Base-by-base conservation (phyloP, 35 echinoderm and acorn worm genomes). In the Apostichopus japonicus region DNA sequence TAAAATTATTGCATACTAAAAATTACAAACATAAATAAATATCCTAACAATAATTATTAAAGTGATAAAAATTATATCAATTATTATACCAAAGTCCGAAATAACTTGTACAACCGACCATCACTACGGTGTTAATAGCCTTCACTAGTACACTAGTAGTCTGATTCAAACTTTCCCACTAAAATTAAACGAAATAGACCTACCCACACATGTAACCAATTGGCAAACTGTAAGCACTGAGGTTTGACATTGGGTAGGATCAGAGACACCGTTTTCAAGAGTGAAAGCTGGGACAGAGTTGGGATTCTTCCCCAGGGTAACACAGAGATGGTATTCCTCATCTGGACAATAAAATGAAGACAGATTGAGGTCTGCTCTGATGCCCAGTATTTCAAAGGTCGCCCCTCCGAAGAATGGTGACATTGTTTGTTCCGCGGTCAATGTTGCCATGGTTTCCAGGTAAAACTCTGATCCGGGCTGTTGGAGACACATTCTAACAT, bases 271-370 rank as follows among this genome's bases (percentile, higher is more conserved):
- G 53, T 89, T 89, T 72, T 72, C 67, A 0, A 75, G 44, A 23
- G 86, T 89, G 16, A 89, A 89, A 5, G 16, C 61, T 72, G 86
- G 86, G 53, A 89, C 57, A 15, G 86, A 89, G 24, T 72, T 75
- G n/a, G 61, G 61, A 72, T 89, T 65, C 53, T 62, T 89, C 23
- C 16, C 61, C 14, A 89, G 63, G 24, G 22, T n/a, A 7, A 89
- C n/a, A 27, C 86, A 89, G 10, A 89, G 16, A 62, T 51, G 14
- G 62, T 89, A 89, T 24, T 16, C 59, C 44, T 17, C 59, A 6
- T 33, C 27, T 72, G 86, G 86, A 75, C 86, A 89, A 10, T 54
- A 89, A 89, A 89, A 89, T 52, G 59, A 72, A 21, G 23, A 53
- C 9, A 89, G 67, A 22, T 67, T 44, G 17, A 89, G 44, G 7